A percentile compares a stretch with the other conserved stretches of the same genome.
Conservation (phyloP, 2,888 invertebrate genomes). For the Altica lythri region DNA sequence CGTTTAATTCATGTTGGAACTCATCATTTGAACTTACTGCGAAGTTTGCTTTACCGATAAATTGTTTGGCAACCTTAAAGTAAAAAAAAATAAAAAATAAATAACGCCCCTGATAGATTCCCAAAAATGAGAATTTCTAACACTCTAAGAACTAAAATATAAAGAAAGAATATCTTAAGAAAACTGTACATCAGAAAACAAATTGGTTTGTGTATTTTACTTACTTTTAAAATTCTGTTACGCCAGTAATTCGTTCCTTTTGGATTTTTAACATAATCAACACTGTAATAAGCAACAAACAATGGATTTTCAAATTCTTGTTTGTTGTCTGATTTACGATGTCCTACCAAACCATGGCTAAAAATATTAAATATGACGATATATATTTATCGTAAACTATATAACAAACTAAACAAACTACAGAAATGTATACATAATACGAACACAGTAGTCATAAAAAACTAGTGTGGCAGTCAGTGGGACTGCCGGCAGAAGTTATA, state of each 20-base stretch:
- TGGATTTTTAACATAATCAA: slow-evolving; percentile 95
- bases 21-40: slow-evolving; percentile 92
- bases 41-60: slow-evolving; percentile 70
- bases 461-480: too few relatives aligned
- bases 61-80: slow-evolving; percentile 63
- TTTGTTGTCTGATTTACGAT: slow-evolving; percentile 82
- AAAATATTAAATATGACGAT: slow-evolving; percentile 30
- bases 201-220: neutral
- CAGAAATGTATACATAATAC: too few relatives aligned
- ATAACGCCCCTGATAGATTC: neutral
- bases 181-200: neutral
- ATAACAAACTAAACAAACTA: too few relatives aligned
- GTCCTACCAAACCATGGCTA: slow-evolving; percentile 85
- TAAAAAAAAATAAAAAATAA: neutral
- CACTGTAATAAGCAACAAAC: slow-evolving; percentile 88
- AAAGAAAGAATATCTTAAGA: neutral
- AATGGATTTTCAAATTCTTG: slow-evolving; percentile 88
- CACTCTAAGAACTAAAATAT: neutral
- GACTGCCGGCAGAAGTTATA: too few relatives aligned
- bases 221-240: slow-evolving; percentile 87
- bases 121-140: too few relatives aligned
- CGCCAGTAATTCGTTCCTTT: slow-evolving; percentile 99
- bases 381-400: too few relatives aligned
- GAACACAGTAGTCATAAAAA: too few relatives aligned
- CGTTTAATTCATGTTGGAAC: slow-evolving; percentile 92